Conservation (phyloP, 2,888 invertebrate genomes). For the Eubasilissa splendida region DNA sequence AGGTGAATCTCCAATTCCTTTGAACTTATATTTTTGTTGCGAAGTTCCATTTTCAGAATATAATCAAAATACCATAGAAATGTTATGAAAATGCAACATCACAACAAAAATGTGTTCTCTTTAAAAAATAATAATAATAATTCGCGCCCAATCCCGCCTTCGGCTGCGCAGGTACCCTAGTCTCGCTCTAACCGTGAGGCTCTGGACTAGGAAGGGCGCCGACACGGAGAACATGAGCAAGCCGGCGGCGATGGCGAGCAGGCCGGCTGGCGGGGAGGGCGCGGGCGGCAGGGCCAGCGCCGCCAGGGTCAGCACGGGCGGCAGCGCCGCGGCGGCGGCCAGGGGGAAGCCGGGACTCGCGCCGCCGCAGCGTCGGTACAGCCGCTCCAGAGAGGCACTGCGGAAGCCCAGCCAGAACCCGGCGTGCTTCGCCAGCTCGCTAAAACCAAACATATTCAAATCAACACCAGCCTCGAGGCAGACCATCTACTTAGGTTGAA, state of each 20-base stretch:
- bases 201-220: constrained; percentile 66
- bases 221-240: constrained; percentile 63
- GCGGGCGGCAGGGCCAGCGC: constrained; percentile 64
- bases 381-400: constrained; percentile 64
- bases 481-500: too few relatives aligned
- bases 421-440: constrained; percentile 67
- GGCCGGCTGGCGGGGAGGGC: constrained; percentile 54
- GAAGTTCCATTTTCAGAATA: too few relatives aligned
- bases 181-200: constrained; percentile 61
- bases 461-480: too few relatives aligned
- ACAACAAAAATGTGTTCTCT: too few relatives aligned
- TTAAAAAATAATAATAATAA: too few relatives aligned
- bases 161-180: too few relatives aligned
- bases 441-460: constrained; percentile 58
- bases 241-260: constrained; percentile 63
- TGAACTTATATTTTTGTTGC: too few relatives aligned
- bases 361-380: constrained; percentile 63
- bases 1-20: too few relatives aligned
- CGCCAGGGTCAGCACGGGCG: constrained; percentile 69
- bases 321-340: constrained; percentile 67
- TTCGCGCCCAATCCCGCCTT: too few relatives aligned
- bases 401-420: constrained; percentile 68
- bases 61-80: too few relatives aligned
- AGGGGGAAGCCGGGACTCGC: constrained; percentile 45
- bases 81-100: too few relatives aligned